Conservation (phyloP, 2,888 invertebrate species). For the Siphonodentalium dalli region DNA sequence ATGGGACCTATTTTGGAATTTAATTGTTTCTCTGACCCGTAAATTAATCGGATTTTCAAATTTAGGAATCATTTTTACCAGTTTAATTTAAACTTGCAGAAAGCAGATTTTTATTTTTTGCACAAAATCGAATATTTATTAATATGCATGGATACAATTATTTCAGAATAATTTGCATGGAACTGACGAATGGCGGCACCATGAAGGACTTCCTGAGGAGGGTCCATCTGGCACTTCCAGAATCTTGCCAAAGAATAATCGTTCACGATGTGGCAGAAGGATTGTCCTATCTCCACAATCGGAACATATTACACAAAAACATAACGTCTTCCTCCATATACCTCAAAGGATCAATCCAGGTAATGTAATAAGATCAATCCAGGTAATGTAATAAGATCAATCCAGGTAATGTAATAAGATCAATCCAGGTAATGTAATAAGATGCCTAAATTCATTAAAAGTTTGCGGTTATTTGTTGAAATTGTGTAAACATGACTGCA, state of each 20-base stretch:
- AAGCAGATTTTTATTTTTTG: no score
- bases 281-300: slow-evolving; percentile 47
- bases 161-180: slow-evolving; percentile 51
- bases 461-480: no score
- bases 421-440: not conserved
- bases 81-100: no score
- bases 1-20: no score
- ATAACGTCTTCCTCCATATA: slow-evolving; percentile 47
- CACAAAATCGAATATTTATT: no score
- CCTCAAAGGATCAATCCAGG: slow-evolving; percentile 55
- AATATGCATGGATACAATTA: not conserved
- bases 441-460: no score
- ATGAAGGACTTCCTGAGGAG: slow-evolving; percentile 41
- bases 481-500: no score
- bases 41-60: no score
- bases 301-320: slow-evolving; percentile 52
- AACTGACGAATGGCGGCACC: slow-evolving; percentile 47
- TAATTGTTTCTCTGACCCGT: no score
- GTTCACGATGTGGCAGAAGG: slow-evolving; percentile 53
- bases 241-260: slow-evolving; percentile 48
- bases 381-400: not conserved
- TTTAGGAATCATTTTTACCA: no score
- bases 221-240: slow-evolving; percentile 47
- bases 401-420: not conserved
- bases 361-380: slow-evolving; percentile 12